These are phyloP conservation scores for Propithecus perrieri DNA, from an alignment of 2,797 vertebrate species.

Conservation along the genomic window DNA sequence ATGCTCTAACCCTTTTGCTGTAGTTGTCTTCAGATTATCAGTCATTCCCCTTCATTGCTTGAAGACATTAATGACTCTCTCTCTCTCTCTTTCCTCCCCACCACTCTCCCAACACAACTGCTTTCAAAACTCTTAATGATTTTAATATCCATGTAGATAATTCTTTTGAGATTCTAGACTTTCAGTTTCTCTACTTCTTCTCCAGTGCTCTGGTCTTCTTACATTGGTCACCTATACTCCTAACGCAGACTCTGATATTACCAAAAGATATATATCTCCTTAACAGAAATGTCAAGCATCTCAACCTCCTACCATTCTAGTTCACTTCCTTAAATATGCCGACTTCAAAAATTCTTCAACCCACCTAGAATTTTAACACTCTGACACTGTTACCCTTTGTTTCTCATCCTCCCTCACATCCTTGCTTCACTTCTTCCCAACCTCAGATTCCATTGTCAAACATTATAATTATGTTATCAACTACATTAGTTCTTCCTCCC, in stretches of 20 bases:
- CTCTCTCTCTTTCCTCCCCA: background rate
- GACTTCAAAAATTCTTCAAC: background rate
- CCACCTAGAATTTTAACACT: background rate
- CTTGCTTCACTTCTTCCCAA: background rate
- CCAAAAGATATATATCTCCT: background rate
- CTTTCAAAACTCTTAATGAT: background rate
- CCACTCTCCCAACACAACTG: background rate
- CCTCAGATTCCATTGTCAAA: background rate
- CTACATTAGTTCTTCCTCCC: background rate
- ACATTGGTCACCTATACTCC: background rate
- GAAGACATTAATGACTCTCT: background rate
- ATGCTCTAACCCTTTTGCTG: background rate
- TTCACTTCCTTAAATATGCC: background rate
- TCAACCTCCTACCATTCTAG: background rate
- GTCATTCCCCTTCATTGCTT: background rate
- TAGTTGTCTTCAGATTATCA: background rate
- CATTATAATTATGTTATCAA: background rate
- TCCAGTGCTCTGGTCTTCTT: background rate
- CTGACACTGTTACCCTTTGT: background rate
- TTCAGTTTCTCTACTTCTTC: background rate
- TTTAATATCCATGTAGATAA: background rate
- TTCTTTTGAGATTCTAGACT: background rate
- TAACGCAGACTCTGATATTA: background rate
- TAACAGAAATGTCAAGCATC: background rate
- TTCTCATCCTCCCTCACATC: background rate